These are phyloP conservation scores for Pedionomus torquatus DNA, from an alignment of 2,113 vertebrate species.

Conservation along the genomic window DNA sequence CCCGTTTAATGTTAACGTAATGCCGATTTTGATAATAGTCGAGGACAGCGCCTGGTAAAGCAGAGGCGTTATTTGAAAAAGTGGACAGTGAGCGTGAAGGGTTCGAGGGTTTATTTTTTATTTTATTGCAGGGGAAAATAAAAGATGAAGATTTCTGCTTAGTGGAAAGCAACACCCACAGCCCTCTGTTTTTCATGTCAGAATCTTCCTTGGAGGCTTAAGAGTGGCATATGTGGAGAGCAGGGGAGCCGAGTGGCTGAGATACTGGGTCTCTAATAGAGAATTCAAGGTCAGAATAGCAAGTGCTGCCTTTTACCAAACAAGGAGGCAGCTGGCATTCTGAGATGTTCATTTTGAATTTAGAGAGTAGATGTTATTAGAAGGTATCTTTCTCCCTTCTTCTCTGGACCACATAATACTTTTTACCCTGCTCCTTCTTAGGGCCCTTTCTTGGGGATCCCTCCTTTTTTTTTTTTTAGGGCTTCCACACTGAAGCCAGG, in stretches of 20 bases:
- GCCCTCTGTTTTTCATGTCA: neutral
- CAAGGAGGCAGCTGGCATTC: neutral
- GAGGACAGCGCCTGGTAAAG: neutral
- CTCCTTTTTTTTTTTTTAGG: neutral
- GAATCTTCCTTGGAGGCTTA: neutral
- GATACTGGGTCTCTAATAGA: neutral
- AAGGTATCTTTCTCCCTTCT: rapidly evolving
- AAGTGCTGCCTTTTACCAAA: neutral
- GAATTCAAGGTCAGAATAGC: neutral
- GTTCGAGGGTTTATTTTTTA: neutral
- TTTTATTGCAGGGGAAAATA: neutral
- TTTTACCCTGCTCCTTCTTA: neutral
- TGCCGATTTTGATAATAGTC: neutral
- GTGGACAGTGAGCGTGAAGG: neutral
- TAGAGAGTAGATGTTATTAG: neutral
- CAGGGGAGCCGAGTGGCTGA: neutral
- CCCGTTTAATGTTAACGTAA: rapidly evolving
- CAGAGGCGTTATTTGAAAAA: neutral
- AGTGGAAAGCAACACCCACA: neutral
- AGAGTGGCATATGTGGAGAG: neutral
- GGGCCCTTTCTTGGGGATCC: neutral
- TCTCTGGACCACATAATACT: rapidly evolving
- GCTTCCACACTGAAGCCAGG: neutral
- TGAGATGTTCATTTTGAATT: neutral
- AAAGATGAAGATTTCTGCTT: neutral